Percentiles rank a stretch among this genome's conserved stretches.
phyloP scores from a whole-genome alignment of 2,888 invertebrate genomes.

The Philhelius pedissequus region DNA sequence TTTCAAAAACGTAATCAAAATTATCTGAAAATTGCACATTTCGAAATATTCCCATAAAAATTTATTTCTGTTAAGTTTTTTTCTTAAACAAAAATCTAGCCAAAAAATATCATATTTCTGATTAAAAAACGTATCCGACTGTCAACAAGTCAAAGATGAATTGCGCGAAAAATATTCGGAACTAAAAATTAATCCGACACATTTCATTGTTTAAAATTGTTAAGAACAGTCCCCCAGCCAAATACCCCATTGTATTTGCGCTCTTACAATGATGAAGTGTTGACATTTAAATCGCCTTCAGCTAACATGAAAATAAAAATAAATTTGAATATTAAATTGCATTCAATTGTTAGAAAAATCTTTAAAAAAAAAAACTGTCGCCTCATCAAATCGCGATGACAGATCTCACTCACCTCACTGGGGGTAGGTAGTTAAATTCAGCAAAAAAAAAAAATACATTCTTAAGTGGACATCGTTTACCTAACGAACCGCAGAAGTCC shows the following conservation, averaged over 20 bases:
- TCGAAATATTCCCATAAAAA: neutral
- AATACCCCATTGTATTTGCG: slow-evolving; percentile 14
- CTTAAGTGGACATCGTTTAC: slow-evolving; percentile 55
- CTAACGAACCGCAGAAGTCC: slow-evolving; percentile 62
- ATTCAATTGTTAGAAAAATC: slow-evolving; percentile 51
- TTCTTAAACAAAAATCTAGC: neutral
- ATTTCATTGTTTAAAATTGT: slow-evolving; percentile 41
- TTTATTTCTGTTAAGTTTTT: neutral
- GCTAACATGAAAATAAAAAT: slow-evolving; percentile 52
- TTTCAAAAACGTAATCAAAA: too few species aligned
- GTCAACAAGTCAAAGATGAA: slow-evolving; percentile 53
- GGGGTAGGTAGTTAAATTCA: slow-evolving; percentile 48
- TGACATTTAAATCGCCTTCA: slow-evolving; percentile 64
- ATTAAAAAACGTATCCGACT: slow-evolving; percentile 34
- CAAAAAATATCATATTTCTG: slow-evolving; percentile 40
- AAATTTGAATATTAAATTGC: slow-evolving; percentile 69
- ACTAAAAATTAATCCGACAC: slow-evolving; percentile 41
- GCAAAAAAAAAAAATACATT: slow-evolving; percentile 9
- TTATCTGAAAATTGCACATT: neutral
- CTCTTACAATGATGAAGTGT: slow-evolving; percentile 55
- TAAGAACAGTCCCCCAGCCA: neutral
- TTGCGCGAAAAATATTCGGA: neutral
- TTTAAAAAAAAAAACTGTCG: slow-evolving; percentile 10
- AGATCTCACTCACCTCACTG: slow-evolving; percentile 32
- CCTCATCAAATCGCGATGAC: slow-evolving; percentile 57